Base-by-base conservation (phyloP, 2,888 invertebrate genomes). In the Thymelicus acteon region DNA sequence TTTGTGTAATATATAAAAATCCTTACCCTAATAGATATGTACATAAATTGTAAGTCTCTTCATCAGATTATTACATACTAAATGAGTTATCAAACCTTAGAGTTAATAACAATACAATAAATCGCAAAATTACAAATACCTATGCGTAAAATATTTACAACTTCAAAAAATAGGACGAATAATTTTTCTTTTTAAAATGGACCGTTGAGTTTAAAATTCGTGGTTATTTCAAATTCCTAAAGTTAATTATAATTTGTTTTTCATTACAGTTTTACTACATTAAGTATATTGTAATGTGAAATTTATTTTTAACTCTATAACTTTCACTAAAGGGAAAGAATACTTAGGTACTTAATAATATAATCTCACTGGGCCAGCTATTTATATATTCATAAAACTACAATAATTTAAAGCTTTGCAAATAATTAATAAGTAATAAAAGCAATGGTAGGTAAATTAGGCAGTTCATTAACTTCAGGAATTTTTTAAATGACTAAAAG, bases 11-110 rank as follows among this genome's bases (percentile, higher is more conserved):
- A 63, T 70, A 70, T 64, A 80, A 84, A 86, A 85, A 80, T 78
- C 79, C 91, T 92, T 92, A 93, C 73, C 85, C 93, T 93, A 93
- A 83, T 83, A 92, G 91, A 92, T 93, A 93, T 93, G 91, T 93
- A 93, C 93, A 93, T 82, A 90, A 87, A 87, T 88, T 89, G 87
- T 86, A 90, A 92, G 92, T 93, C 92, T 91, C 91, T 86, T 90
- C 80, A 87, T 89, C 84, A 87, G 87, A 88, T 87, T 85, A 86
- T 87, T 85, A 88, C 82, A 86, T 85, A 88, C 85, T 81, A 83
- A 86, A 75, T 73, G 75, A 85, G 84, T 88, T 85, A 84, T 88
- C 88, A 92, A 92, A 91, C 85, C 91, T 89, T 92, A 78, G 72
- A 85, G 83, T 91, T 88, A 88, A 88, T 80, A 83, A 83, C 83